A percentile compares a stretch with the other conserved stretches of the same genome.
phyloP scores from a whole-genome alignment of 2,888 invertebrate genomes.

The Caenorhabditis sulstoni region DNA sequence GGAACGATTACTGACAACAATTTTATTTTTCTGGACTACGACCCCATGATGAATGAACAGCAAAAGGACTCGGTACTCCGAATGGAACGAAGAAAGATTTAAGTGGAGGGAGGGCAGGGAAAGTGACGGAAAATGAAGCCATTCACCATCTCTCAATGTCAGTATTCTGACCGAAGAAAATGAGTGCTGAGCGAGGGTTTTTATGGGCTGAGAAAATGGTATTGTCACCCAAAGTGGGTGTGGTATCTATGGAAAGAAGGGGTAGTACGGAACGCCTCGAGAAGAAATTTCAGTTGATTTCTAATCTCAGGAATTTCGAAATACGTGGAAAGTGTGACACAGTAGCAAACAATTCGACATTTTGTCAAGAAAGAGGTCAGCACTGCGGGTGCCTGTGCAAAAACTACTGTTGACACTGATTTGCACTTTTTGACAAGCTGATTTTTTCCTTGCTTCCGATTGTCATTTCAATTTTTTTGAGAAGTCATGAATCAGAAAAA shows the following conservation, averaged over 20 bases:
- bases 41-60: too few relatives aligned
- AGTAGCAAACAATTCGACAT: constrained; percentile 17
- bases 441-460: background rate
- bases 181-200: constrained; percentile 24
- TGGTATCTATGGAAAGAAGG: constrained; percentile 6
- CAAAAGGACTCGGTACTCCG: background rate
- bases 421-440: constrained; percentile 20
- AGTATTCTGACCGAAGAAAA: constrained; percentile 32
- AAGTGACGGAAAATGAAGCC: constrained; percentile 46
- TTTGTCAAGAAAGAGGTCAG: constrained; percentile 28
- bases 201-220: constrained; percentile 54
- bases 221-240: constrained; percentile 41
- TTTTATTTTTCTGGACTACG: too few relatives aligned
- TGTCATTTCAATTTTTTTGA: background rate
- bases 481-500: too few relatives aligned
- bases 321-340: background rate
- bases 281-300: constrained; percentile 15
- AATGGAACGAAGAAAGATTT: constrained; percentile 2
- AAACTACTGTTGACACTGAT: constrained; percentile 22
- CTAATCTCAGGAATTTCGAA: constrained; percentile 3
- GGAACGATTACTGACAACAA: too few relatives aligned
- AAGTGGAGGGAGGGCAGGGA: constrained; percentile 20
- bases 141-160: background rate
- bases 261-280: constrained; percentile 4
- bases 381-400: constrained; percentile 17